These are phyloP conservation scores for Blastobasis lacticolella DNA, from an alignment of 2,888 invertebrate genomes.

Conservation along the genomic window DNA sequence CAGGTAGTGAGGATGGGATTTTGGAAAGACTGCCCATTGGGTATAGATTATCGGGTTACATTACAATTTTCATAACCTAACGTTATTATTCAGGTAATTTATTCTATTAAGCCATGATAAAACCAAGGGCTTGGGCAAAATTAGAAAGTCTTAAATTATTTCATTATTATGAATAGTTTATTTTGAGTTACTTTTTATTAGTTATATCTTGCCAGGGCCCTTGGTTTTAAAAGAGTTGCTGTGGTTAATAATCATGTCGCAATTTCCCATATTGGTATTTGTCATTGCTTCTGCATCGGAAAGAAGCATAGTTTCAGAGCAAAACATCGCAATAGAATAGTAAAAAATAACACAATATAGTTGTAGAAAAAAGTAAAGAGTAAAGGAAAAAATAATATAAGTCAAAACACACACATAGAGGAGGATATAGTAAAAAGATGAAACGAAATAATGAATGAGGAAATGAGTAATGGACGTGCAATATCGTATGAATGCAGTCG, in stretches of 20 bases:
- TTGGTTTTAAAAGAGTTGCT: constrained; percentile 56
- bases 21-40: too few relatives aligned
- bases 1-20: too few relatives aligned
- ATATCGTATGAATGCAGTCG: constrained; percentile 55
- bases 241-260: constrained; percentile 40
- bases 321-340: constrained; percentile 11
- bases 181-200: constrained; percentile 3
- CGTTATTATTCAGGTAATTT: neutral
- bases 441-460: constrained; percentile 20
- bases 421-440: constrained; percentile 2
- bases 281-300: constrained; percentile 67
- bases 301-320: constrained; percentile 37
- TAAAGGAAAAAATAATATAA: constrained; percentile 10
- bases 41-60: too few relatives aligned
- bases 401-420: constrained; percentile 16
- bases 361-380: constrained; percentile 7
- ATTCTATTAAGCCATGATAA: constrained; percentile 65
- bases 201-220: constrained; percentile 29
- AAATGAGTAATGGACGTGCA: constrained; percentile 25
- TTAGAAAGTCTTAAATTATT: too few relatives aligned
- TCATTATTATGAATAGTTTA: too few relatives aligned
- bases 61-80: too few relatives aligned
- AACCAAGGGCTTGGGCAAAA: constrained; percentile 21
- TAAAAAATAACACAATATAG: constrained; percentile 7
- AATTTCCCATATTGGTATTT: constrained; percentile 8